Conservation (phyloP, 2,113 vertebrate genomes). For the Oreochromis niloticus region DNA sequence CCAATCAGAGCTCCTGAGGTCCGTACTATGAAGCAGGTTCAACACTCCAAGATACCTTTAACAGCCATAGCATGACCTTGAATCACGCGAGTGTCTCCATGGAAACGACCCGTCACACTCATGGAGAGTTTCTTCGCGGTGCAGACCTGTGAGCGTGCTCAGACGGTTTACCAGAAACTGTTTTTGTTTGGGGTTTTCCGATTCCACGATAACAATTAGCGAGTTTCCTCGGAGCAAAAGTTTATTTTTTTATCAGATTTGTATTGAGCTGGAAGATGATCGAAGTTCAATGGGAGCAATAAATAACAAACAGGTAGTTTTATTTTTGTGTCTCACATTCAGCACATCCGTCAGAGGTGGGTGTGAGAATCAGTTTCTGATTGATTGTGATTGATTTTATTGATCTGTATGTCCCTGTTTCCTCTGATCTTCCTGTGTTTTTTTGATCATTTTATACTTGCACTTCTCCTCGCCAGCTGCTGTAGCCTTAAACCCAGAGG, state of each 20-base stretch:
- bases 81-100: neutral
- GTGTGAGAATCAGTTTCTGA: neutral
- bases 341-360: neutral
- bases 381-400: neutral
- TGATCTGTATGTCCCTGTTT: neutral
- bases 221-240: neutral
- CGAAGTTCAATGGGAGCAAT: neutral
- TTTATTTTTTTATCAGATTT: conserved; percentile 1
- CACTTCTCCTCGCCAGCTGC: neutral
- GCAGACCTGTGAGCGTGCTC: neutral
- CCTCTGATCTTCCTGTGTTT: neutral
- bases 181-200: neutral
- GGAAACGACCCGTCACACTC: neutral
- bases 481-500: conserved; percentile 29
- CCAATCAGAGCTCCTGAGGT: neutral
- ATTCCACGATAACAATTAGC: neutral
- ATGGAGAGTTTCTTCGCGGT: neutral
- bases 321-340: neutral
- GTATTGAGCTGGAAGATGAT: neutral
- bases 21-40: neutral
- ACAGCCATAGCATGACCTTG: no score
- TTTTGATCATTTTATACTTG: neutral
- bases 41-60: neutral
- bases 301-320: neutral
- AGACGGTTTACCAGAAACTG: neutral